Percentiles rank a stretch among this genome's conserved stretches.
phyloP scores from a whole-genome alignment of 2,113 vertebrate genomes.

The Periophthalmus modestus region DNA sequence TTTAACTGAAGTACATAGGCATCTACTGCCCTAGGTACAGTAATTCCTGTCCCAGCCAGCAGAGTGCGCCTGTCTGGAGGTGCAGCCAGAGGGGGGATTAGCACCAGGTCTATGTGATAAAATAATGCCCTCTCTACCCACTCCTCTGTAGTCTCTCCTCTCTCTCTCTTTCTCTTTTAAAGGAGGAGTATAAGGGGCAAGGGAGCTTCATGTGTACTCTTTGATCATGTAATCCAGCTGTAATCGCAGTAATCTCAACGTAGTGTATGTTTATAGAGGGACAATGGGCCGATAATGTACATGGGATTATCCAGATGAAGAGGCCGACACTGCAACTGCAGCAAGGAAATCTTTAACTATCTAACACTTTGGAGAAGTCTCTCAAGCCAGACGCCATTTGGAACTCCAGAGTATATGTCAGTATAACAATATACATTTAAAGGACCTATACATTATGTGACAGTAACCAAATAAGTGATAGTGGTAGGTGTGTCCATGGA shows the following conservation, averaged over 20 bases:
- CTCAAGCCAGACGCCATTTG: neutral
- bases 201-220: conserved; percentile 66
- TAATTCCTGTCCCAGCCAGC: conserved; percentile 67
- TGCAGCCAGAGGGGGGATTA: conserved; percentile 68
- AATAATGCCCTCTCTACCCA: conserved; percentile 12
- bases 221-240: conserved; percentile 82
- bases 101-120: conserved; percentile 56
- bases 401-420: neutral
- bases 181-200: conserved; percentile 19
- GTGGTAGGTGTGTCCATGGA: neutral
- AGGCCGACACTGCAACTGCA: conserved; percentile 13
- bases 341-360: conserved; percentile 55
- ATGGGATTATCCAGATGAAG: conserved; percentile 53
- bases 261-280: conserved; percentile 50
- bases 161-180: neutral
- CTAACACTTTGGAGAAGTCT: conserved; percentile 22
- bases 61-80: conserved; percentile 64
- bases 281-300: conserved; percentile 27
- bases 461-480: neutral
- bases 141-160: conserved; percentile 1
- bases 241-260: conserved; percentile 82
- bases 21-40: no score
- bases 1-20: no score
- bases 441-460: neutral
- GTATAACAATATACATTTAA: neutral